Base-by-base conservation (phyloP, 1,140 invertebrate species). In the Lepidurus packardi region DNA sequence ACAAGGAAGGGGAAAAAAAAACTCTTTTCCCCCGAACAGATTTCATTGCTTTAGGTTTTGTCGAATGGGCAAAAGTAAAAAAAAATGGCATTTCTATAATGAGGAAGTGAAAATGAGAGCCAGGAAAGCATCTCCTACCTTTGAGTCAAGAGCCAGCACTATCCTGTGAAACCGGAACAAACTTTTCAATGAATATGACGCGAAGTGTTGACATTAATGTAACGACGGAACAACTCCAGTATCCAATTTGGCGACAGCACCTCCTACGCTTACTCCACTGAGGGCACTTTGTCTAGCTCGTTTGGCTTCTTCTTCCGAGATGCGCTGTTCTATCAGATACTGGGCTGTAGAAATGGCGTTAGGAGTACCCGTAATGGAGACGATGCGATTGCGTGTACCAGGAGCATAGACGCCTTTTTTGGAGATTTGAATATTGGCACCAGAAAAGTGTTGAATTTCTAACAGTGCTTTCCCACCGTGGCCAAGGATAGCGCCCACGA, bases 321-420 rank as follows among this genome's bases (percentile, higher is more conserved):
- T 95, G 87, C 94, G 92, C 87, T 96, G 94, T 87, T 97, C 93
- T 86, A 98, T 98, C 85, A 97, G 90, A 88, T 92, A 95, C 84
- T 95, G 92, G 85, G 96, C 96, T 86, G 91, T 93, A 84, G 88
- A 89, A 85, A 98, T 95, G 85, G 93, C 92, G 87, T 90, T 91
- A 81, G 91, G 90, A 83, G 91, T 91, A 86, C 96, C 96, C 83
- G 92, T 92, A 86, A 98, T 97, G 85, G 95, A 96, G 80, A 98
- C 97, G 86, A 98, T 95, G 83, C 97, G 92, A 89, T 98, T 97
- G 85, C 95, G 93, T 80, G 95, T 97, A 85, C 96, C 95, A 81
- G 96, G 95, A 83, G 94, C 94, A 88, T 95, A 98, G 83, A 94
- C 94, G 84, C 96, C 96, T 88, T 98, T 98, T 90, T 98, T 98